Evolutionary conservation across 2,113 vertebrate species (phyloP).

Genomic region (Cinclus cinclus): DNA sequence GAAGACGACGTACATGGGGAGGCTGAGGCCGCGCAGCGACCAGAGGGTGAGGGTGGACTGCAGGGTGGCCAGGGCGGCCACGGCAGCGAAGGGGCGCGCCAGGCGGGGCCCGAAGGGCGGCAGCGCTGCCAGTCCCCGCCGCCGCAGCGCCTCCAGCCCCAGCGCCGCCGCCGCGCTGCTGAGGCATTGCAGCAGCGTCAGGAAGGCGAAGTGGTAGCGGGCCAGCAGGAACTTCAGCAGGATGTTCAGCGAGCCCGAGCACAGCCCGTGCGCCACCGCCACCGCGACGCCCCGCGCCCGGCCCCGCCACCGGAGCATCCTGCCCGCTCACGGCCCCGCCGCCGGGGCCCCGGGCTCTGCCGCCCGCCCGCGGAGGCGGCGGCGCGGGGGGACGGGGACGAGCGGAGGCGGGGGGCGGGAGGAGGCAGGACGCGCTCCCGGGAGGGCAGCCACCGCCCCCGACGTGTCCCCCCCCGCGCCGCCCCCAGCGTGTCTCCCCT

Average conservation of each 20-base stretch:
- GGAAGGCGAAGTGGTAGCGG: slow-evolving; percentile 86
- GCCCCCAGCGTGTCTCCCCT: background rate
- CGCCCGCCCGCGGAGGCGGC: background rate
- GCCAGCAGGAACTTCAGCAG: slow-evolving; percentile 93
- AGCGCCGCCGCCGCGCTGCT: slow-evolving; percentile 88
- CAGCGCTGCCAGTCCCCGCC: slow-evolving; percentile 82
- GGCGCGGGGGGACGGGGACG: too few relatives aligned
- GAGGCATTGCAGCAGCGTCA: slow-evolving; percentile 92
- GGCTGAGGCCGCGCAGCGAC: slow-evolving; percentile 92
- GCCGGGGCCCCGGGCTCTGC: background rate
- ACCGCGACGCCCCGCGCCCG: slow-evolving; percentile 87
- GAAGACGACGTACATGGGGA: slow-evolving; percentile 98
- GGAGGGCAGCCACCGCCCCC: background rate
- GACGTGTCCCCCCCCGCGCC: background rate
- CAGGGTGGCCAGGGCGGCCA: slow-evolving; percentile 88
- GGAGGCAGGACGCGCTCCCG: background rate
- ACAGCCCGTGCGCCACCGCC: slow-evolving; percentile 92
- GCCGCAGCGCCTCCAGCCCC: slow-evolving; percentile 81
- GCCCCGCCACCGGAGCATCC: slow-evolving; percentile 73
- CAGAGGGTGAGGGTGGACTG: slow-evolving; percentile 95
- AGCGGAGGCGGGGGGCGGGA: too few relatives aligned
- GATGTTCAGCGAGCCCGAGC: slow-evolving; percentile 94
- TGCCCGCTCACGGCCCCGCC: background rate
- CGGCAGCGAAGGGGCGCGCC: slow-evolving; percentile 86
- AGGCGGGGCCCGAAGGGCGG: slow-evolving; percentile 86